A percentile compares a stretch with the other conserved stretches of the same genome.
Evolutionary conservation across 2,797 vertebrate species (phyloP).

Genomic region (Tapirus indicus): DNA sequence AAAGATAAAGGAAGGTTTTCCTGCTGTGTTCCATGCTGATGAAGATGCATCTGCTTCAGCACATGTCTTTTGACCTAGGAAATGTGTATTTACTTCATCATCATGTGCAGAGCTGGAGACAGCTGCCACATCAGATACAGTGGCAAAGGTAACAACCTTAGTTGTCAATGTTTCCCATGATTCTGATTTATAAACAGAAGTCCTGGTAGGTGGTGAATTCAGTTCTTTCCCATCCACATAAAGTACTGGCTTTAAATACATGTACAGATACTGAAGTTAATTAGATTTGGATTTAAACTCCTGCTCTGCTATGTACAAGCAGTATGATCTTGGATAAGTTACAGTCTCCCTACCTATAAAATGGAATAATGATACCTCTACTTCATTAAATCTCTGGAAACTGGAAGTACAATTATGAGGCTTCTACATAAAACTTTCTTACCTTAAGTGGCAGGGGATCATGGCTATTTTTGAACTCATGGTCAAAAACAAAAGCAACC

Average conservation of each 20-base stretch:
- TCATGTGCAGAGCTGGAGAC: neutral
- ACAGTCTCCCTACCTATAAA: neutral
- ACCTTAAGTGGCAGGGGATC: constrained; percentile 95
- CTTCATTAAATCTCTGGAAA: neutral
- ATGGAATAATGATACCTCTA: neutral
- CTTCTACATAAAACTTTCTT: constrained; percentile 54
- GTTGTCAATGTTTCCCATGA: neutral
- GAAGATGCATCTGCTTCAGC: neutral
- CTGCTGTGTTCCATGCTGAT: neutral
- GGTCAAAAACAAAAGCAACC: constrained; percentile 94
- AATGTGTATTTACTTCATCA: neutral
- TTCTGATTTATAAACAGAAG: neutral
- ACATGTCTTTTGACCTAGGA: neutral
- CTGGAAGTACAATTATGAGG: neutral
- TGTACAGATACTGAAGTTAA: neutral
- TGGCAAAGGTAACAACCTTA: neutral
- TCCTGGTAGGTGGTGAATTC: neutral
- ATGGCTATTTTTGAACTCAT: constrained; percentile 88
- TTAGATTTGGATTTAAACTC: neutral
- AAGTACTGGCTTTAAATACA: neutral
- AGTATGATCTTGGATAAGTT: neutral
- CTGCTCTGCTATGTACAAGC: neutral
- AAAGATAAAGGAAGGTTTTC: neutral
- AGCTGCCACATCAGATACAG: neutral
- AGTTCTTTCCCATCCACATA: neutral